phyloP scores from a whole-genome alignment of 92 coral and sea anemone species.

The Heteractis magnifica region DNA sequence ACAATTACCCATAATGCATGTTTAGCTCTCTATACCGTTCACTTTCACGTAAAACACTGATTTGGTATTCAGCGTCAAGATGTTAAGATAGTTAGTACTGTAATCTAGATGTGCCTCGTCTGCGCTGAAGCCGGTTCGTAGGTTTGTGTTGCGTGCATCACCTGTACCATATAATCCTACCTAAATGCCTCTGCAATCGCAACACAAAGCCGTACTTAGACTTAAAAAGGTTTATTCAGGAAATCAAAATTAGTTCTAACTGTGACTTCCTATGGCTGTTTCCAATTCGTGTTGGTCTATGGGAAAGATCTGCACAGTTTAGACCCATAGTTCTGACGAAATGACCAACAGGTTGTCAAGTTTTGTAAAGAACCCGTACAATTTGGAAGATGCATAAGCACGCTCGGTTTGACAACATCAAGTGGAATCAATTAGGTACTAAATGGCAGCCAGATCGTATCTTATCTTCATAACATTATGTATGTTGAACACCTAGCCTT shows the following conservation, averaged over 20 bases:
- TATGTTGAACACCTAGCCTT: slow-evolving; percentile 17
- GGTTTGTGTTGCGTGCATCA: not conserved
- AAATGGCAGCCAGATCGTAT: slow-evolving; percentile 4
- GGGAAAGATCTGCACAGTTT: not conserved
- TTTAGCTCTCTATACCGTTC: no score
- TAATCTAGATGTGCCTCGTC: not conserved
- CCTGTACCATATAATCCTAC: not conserved
- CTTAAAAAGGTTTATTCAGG: not conserved
- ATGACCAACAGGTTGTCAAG: not conserved
- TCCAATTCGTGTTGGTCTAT: not conserved
- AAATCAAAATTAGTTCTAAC: not conserved
- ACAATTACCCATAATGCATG: no score
- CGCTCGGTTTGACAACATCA: not conserved
- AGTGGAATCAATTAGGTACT: slow-evolving; percentile 26
- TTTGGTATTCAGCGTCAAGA: no score
- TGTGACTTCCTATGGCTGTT: not conserved
- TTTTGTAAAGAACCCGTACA: not conserved
- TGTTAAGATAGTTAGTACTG: not conserved
- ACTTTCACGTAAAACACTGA: no score
- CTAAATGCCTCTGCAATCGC: not conserved
- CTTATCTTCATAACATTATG: slow-evolving; percentile 32
- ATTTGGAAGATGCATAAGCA: not conserved
- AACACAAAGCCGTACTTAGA: not conserved
- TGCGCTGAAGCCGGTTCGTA: not conserved
- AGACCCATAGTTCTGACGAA: not conserved